Base-by-base conservation (phyloP, 2,888 invertebrate genomes). In the Disparrhopalites patrizii region DNA sequence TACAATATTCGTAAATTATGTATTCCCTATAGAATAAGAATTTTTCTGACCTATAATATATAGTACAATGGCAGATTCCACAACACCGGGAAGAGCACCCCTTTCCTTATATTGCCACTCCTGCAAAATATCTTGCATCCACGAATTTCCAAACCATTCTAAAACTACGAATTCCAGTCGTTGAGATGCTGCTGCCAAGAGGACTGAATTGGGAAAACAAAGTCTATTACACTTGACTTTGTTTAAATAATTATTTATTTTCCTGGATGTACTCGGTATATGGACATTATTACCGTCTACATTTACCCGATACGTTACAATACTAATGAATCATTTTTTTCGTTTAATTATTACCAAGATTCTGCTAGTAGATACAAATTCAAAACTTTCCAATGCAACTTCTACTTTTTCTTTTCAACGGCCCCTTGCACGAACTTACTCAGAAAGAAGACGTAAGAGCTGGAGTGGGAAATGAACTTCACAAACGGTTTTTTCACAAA, bases 391-490 rank as follows among this genome's bases (percentile, higher is more conserved):
- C n/a, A n/a, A n/a, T n/a, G n/a, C n/a, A n/a, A n/a, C n/a, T n/a
- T n/a, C n/a, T n/a, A n/a, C n/a, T n/a, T n/a, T n/a, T n/a, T 18
- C 20, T 56, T 27, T 57, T 50, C 15, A 7, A 51, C 36, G 36
- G 36, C 36, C 8, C 36, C 8, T 13, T 10, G 36, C 8, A 36
- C 8, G 63, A 73, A 87, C 91, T 88, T 81, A 96, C 96, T 83
- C 69, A 97, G 82, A 79, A 96, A 97, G 81, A 93, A 92, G 72
- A 95, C 81, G 79, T 97, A 97, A 15, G 95, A 93, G 0, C 94
- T 89, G 7, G 93, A 93, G 77, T 96, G 95, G 62, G 93, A 89
- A 77, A 97, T 85, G 79, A 97, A 97, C 81, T 96, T 96, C 88
- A 97, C 93, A 78, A 96, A 96, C 0, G 97, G 96, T 79, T 93